Evolutionary conservation across 2,888 invertebrate species (phyloP).

Genomic region (Phania funesta): DNA sequence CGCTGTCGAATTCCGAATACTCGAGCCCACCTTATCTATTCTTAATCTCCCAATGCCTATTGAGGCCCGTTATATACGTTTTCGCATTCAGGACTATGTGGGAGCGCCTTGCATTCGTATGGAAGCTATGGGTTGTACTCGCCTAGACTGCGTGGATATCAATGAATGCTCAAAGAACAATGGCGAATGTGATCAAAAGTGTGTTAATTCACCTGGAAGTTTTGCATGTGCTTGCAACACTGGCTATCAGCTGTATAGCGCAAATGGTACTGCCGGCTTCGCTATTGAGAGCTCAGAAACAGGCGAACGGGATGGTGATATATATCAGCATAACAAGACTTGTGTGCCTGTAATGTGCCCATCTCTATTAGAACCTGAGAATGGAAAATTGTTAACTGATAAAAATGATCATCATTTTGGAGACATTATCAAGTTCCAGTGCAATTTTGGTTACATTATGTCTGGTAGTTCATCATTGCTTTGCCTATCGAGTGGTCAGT

Average conservation of each 20-base stretch:
- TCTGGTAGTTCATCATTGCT: constrained; percentile 91
- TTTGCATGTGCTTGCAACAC: constrained; percentile 94
- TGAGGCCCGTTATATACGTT: constrained; percentile 92
- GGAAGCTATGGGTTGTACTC: constrained; percentile 95
- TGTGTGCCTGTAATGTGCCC: constrained; percentile 97
- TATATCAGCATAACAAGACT: constrained; percentile 94
- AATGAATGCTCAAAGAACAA: constrained; percentile 93
- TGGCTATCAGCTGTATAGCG: constrained; percentile 93
- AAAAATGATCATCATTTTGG: constrained; percentile 92
- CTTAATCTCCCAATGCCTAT: constrained; percentile 94
- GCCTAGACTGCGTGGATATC: constrained; percentile 92
- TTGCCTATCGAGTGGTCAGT: constrained; percentile 93
- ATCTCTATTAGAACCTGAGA: constrained; percentile 87
- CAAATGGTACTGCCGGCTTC: constrained; percentile 95
- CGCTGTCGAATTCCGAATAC: constrained; percentile 93
- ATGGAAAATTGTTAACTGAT: constrained; percentile 91
- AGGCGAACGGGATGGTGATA: constrained; percentile 93
- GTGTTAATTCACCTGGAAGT: constrained; percentile 93
- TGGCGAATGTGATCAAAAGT: constrained; percentile 96
- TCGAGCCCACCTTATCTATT: constrained; percentile 94
- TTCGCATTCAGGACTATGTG: constrained; percentile 92
- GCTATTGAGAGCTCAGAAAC: constrained; percentile 89
- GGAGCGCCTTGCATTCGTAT: constrained; percentile 93
- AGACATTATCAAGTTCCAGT: constrained; percentile 94
- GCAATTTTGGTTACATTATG: constrained; percentile 96